A percentile compares a stretch with the other conserved stretches of the same genome.
phyloP scores from a whole-genome alignment of 2,113 vertebrate species.

The Ceyx melanurus region DNA sequence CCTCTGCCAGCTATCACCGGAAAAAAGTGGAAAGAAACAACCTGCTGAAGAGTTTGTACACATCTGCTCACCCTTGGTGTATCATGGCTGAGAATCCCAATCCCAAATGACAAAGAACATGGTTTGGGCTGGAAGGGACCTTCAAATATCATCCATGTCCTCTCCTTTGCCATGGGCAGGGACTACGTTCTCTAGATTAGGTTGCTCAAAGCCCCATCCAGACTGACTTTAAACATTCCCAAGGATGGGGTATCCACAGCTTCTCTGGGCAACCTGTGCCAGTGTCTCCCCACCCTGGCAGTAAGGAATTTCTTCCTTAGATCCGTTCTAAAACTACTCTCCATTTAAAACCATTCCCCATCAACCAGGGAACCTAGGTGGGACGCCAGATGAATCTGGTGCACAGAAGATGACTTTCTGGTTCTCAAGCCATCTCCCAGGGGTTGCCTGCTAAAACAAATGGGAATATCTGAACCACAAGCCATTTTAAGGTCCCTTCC shows the following conservation, averaged over 20 bases:
- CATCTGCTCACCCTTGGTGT: background rate
- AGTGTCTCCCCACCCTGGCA: background rate
- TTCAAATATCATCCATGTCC: background rate
- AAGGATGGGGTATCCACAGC: background rate
- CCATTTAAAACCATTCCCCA: background rate
- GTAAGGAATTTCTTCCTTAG: background rate
- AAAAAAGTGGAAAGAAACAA: background rate
- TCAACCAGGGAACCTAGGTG: background rate
- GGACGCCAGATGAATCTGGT: background rate
- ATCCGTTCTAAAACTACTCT: background rate
- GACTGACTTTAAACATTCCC: background rate
- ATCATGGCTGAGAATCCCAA: background rate
- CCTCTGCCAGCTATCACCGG: background rate
- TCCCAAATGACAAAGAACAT: background rate
- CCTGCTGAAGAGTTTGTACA: rapidly evolving
- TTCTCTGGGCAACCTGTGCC: background rate
- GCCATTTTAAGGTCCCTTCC: background rate
- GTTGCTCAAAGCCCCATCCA: background rate
- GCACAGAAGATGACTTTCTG: background rate
- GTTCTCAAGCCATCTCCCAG: background rate
- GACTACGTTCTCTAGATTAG: background rate
- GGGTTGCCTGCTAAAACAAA: background rate
- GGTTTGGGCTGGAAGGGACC: background rate
- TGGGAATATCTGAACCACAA: background rate
- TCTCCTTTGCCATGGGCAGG: rapidly evolving